These are phyloP conservation scores for Sarcophaga bullata DNA, from an alignment of 1,140 invertebrate species.

Conservation along the genomic window DNA sequence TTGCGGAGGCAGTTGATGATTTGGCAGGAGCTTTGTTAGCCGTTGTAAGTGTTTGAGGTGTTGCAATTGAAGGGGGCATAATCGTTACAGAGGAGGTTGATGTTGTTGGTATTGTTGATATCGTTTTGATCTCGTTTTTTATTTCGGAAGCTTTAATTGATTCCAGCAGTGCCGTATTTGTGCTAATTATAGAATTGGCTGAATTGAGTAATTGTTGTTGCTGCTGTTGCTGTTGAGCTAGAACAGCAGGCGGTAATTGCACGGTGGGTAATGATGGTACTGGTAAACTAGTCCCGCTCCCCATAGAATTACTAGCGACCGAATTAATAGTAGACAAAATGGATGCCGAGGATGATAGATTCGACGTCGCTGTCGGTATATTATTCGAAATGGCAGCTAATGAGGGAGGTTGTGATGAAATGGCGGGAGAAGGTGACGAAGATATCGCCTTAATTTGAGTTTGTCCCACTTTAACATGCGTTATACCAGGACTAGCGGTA, in stretches of 20 bases:
- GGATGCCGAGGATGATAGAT: slow-evolving; percentile 52
- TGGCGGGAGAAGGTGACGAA: slow-evolving; percentile 44
- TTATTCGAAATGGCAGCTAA: slow-evolving; percentile 60
- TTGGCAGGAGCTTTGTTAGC: slow-evolving; percentile 46
- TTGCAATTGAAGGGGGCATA: slow-evolving; percentile 47
- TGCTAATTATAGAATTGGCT: slow-evolving; percentile 31
- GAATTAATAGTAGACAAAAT: slow-evolving; percentile 55
- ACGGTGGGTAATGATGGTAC: slow-evolving; percentile 61
- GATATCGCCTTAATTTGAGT: slow-evolving; percentile 64
- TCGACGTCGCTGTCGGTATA: slow-evolving; percentile 54
- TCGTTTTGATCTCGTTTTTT: slow-evolving; percentile 31
- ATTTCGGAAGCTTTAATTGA: slow-evolving; percentile 24
- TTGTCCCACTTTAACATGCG: slow-evolving; percentile 65
- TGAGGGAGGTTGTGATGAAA: slow-evolving; percentile 54
- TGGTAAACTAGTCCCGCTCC: slow-evolving; percentile 57
- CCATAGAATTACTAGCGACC: slow-evolving; percentile 44
- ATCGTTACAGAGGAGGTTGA: slow-evolving; percentile 48
- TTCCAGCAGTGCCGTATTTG: slow-evolving; percentile 21
- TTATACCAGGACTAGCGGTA: slow-evolving; percentile 54
- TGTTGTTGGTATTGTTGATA: neutral
- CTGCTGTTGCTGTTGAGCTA: slow-evolving; percentile 53
- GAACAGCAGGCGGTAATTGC: slow-evolving; percentile 56
- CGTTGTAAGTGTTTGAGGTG: slow-evolving; percentile 50
- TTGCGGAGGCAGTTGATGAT: slow-evolving; percentile 45
- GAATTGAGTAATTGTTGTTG: slow-evolving; percentile 51